phyloP scores from a whole-genome alignment of 2,113 vertebrate genomes.

The Garra rufa region DNA sequence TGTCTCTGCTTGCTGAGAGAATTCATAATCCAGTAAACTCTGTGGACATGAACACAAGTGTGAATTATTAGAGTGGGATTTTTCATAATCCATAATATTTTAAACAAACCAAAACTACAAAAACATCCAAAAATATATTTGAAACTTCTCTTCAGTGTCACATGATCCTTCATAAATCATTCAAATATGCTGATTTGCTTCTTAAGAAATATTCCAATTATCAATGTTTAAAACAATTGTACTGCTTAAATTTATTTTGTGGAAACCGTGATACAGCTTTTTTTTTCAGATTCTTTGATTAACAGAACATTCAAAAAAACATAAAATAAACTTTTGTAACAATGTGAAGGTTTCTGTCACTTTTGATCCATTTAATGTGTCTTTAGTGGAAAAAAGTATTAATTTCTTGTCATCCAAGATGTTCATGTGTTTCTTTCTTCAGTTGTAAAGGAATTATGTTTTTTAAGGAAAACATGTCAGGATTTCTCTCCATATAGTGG shows the following conservation, averaged over 20 bases:
- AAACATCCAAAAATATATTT: neutral
- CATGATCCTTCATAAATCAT: too few relatives aligned
- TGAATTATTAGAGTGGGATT: constrained; percentile 1
- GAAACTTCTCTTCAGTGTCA: neutral
- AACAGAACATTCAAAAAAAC: neutral
- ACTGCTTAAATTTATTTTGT: neutral
- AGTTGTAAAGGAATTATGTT: too few relatives aligned
- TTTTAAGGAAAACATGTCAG: too few relatives aligned
- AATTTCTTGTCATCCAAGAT: too few relatives aligned
- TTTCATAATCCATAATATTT: neutral
- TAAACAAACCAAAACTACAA: neutral
- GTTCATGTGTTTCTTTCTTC: too few relatives aligned
- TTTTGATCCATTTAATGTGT: neutral
- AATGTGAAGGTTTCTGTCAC: neutral
- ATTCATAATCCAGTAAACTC: constrained; percentile 65
- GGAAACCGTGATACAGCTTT: neutral
- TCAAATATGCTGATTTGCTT: too few relatives aligned
- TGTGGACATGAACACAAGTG: constrained; percentile 49
- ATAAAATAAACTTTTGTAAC: neutral
- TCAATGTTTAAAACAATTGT: neutral
- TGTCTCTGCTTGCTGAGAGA: constrained; percentile 63
- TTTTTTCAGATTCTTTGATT: neutral
- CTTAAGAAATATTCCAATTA: neutral
- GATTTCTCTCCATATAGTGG: too few relatives aligned
- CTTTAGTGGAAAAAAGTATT: too few relatives aligned